Base-by-base conservation (phyloP, 1,140 invertebrate species). In the Amyelois transitella region DNA sequence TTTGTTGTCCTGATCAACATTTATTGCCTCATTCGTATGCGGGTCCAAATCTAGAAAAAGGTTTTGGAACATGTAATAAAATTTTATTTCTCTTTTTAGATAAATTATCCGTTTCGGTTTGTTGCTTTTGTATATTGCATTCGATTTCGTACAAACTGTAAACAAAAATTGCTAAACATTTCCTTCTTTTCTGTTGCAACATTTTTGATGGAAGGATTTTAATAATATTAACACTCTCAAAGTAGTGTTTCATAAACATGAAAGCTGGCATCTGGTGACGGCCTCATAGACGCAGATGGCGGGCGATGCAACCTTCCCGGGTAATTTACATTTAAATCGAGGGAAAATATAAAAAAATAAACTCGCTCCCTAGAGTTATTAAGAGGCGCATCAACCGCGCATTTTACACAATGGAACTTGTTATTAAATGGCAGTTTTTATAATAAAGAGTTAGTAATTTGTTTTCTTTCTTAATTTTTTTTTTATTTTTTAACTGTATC, bases 11-110 rank as follows among this genome's bases (percentile, higher is more conserved):
- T 72, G 69, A 81, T 74, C 67, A 74, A 75, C 69, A 66, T 78
- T 81, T 75, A 80, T 77, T 70, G 70, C 75, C 78, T 79, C 53
- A 75, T 84, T 80, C 58, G 72, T 84, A 80, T 84, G 66, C 77
- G 57, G 77, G 69, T 66, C 73, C 66, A 68, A 69, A 64, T 69
- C 63, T 68, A 72, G n/a, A 72, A 66, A 74, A 14, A 77, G 69
- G 73, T 75, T 68, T 69, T 58, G 58, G 63, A 67, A 66, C 60
- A 60, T 75, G 61, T 65, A 75, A 79, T 78, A 77, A 75, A 76
- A 78, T 75, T 80, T 75, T 72, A 76, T 79, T 69, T 69, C 62
- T 64, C 59, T 72, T 75, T 60, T 62, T 70, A 61, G 71, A 48
- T 38, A n/a, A n/a, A n/a, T 38, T 38, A 14, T 14, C 25, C 32